A percentile compares a stretch with the other conserved stretches of the same genome.
Evolutionary conservation across 1,140 invertebrate species (phyloP).

Genomic region (Drosophila busckii): DNA sequence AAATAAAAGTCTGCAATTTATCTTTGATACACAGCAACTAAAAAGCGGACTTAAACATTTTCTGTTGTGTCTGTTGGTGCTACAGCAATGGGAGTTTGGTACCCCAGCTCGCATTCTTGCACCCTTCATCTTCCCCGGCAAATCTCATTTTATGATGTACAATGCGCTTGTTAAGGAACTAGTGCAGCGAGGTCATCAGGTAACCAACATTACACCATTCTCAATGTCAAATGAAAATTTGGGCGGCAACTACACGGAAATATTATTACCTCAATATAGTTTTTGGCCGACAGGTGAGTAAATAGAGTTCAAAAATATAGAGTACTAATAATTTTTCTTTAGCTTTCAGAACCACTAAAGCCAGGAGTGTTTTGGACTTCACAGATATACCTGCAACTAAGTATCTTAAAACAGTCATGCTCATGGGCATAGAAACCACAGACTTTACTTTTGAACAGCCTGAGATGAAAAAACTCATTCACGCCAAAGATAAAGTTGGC

Average conservation of each 20-base stretch:
- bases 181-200: conserved; percentile 56
- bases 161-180: conserved; percentile 53
- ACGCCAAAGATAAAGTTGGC: conserved; percentile 54
- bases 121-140: conserved; percentile 59
- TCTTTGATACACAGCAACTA: conserved; percentile 58
- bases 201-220: conserved; percentile 60
- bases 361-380: conserved; percentile 40
- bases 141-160: conserved; percentile 73
- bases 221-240: conserved; percentile 49
- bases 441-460: conserved; percentile 72
- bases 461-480: conserved; percentile 67
- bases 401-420: conserved; percentile 9
- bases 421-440: conserved; percentile 46
- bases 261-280: conserved; percentile 49
- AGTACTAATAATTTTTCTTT: too few relatives aligned
- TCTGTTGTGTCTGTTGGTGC: conserved; percentile 25
- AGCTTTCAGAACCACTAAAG: conserved; percentile 27
- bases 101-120: conserved; percentile 46
- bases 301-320: conserved; percentile 31
- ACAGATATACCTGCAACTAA: conserved; percentile 13
- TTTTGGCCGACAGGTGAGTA: conserved; percentile 30
- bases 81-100: conserved; percentile 32
- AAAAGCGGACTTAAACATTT: conserved; percentile 6
- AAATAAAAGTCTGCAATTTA: background rate
- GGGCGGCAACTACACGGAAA: conserved; percentile 58